Base-by-base conservation (phyloP, 2,888 invertebrate species). In the Noctua fimbriata region DNA sequence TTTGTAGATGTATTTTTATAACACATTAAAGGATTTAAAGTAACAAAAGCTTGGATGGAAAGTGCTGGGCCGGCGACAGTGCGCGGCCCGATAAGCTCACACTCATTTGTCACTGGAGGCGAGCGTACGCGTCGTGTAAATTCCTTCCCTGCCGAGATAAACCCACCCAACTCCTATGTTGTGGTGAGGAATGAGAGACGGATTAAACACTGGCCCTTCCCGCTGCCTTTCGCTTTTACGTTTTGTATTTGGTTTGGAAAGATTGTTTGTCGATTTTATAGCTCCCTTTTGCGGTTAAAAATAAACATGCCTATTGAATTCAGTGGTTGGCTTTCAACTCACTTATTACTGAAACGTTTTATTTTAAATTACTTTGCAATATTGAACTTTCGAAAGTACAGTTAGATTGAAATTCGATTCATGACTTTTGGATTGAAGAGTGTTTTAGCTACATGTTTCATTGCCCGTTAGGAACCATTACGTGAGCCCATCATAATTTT, bases 21-120 rank as follows among this genome's bases (percentile, higher is more conserved):
- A 80, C 81, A 82, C 83, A 82, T 83, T 83, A 81, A 87, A 83
- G 72, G 69, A 82, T 79, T 79, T 74, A 78, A 89, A 89, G 88
- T 87, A 92, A 92, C 91, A 90, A 93, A 92, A 92, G 90, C 89
- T 87, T 77, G 88, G 85, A 89, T 88, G 89, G 92, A 91, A 91
- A 92, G 93, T 92, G 90, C 87, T 36, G 47, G 80, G 74, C 82
- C 90, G 90, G 90, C 91, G 91, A 93, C 93, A 92, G 90, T 90
- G 90, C 88, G 90, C 91, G 90, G 83, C 75, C 86, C 92, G 96
- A 96, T 96, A 96, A 95, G 94, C 91, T 81, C 92, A 90, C 92
- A 90, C 94, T 96, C 96, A 96, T 96, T 96, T 96, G 96, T 96
- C 96, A 96, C 95, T 92, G 91, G 91, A 90, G 92, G 93, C 94